Base-by-base conservation (phyloP, 2,113 vertebrate genomes). In the Lepus americanus region DNA sequence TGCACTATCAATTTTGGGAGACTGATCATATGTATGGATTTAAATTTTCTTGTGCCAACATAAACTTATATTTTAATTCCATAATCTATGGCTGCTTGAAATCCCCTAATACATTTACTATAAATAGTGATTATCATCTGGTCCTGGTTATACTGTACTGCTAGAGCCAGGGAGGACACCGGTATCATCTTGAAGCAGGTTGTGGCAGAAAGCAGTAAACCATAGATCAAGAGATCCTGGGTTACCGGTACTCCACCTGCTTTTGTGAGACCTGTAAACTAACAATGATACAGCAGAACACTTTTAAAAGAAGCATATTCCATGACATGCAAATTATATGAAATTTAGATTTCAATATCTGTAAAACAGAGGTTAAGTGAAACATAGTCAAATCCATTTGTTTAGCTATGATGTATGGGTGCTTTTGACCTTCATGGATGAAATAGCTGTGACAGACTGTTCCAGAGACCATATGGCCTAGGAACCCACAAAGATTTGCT, bases 401-500 rank as follows among this genome's bases (percentile, higher is more conserved):
- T 74, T 51, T 61, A 33, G 5, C 10, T 78, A 9, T 25, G 59
- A 1, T 67, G 27, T 83, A 29, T 39, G 11, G 11, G 6, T 73
- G 3, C 13, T 84, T 87, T 87, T 31, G 44, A 81, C 19, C 29
- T 55, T 22, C 6, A 64, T 36, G 5, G 63, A 20, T 16, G 80
- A 22, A 74, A 7, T n/a, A 33, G 13, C 22, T 83, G 1, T 80
- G 29, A 13, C 27, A 80, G 70, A 89, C 23, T n/a, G n/a, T n/a
- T 66, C 14, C 44, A 76, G 69, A 89, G 25, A 20, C 36, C 36
- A 53, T 0, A 13, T 3, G 1, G 69, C 6, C 17, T 53, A 39
- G 25, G 91, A 74, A 96, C 53, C 7, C 23, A 69, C 22, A 92
- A 94, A 64, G 44, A 94, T 63, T 83, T 55, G n/a, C 27, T 86